Conservation (phyloP, 53 echinoderm and acorn worm species). For the Mesocentrotus franciscanus region DNA sequence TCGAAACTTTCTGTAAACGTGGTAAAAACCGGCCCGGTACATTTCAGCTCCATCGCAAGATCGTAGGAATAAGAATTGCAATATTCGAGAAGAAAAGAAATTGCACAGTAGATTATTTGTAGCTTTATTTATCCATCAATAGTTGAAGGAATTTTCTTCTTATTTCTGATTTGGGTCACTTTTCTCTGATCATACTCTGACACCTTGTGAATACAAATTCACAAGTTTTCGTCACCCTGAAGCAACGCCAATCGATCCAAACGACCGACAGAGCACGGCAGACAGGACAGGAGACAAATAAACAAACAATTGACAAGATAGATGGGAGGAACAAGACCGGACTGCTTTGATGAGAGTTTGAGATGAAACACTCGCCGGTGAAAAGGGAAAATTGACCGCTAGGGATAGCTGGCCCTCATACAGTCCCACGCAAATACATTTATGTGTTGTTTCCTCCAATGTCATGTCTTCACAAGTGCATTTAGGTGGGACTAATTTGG, state of each 20-base stretch:
- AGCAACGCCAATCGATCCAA: neutral
- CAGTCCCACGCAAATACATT: neutral
- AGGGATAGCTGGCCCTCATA: neutral
- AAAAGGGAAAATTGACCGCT: neutral
- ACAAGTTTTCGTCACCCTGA: neutral
- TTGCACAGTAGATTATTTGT: too few species aligned
- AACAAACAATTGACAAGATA: slow-evolving; percentile 30
- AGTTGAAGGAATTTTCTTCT: too few species aligned
- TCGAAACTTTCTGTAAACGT: too few species aligned
- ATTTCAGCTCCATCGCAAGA: too few species aligned
- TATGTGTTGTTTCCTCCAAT: neutral
- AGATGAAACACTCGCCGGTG: neutral
- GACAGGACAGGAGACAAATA: neutral
- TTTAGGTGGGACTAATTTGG: too few species aligned
- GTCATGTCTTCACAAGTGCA: neutral
- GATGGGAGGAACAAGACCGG: neutral
- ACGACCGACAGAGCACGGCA: neutral
- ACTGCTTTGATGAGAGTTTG: neutral
- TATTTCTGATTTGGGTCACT: too few species aligned
- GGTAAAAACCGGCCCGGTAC: too few species aligned
- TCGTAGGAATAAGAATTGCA: too few species aligned
- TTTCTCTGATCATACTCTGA: neutral
- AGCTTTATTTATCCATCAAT: too few species aligned
- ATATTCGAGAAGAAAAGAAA: too few species aligned
- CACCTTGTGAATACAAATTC: neutral